Conservation (phyloP, 2,888 invertebrate genomes). For the Stenchaetothrips biformis region DNA sequence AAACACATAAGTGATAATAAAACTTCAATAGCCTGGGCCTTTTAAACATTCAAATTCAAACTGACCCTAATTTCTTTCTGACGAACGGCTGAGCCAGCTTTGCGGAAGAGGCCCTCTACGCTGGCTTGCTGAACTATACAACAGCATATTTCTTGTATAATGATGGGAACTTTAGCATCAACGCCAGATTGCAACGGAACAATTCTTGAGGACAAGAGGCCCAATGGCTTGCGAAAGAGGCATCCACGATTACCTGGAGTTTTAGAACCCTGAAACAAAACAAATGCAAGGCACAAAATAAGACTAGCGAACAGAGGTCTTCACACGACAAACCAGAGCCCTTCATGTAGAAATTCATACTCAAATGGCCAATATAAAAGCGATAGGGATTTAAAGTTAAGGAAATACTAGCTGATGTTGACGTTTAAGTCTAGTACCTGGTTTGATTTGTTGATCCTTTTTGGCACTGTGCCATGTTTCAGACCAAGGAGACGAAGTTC, state of each 20-base stretch:
- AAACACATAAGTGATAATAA: neutral
- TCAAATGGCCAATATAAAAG: neutral
- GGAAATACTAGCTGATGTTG: neutral
- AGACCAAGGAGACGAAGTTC: neutral
- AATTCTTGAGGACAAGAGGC: conserved; percentile 51
- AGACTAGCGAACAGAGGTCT: neutral
- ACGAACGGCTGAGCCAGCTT: conserved; percentile 76
- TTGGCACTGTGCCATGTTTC: neutral
- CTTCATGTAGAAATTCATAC: neutral
- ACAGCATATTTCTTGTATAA: conserved; percentile 66
- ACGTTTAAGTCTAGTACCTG: neutral
- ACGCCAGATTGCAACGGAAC: conserved; percentile 60
- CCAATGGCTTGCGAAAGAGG: conserved; percentile 54
- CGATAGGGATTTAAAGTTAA: neutral
- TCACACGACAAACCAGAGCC: neutral
- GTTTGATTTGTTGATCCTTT: neutral
- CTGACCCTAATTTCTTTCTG: conserved; percentile 75
- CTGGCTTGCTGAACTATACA: conserved; percentile 63
- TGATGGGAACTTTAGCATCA: conserved; percentile 64
- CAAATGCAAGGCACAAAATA: neutral
- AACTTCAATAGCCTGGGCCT: too few relatives aligned
- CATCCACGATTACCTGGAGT: neutral
- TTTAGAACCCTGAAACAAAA: conserved; percentile 7
- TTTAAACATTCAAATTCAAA: neutral
- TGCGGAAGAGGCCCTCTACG: conserved; percentile 81